Base-by-base conservation (phyloP, 2,797 vertebrate species). In the Periophthalmus magnuspinnatus region DNA sequence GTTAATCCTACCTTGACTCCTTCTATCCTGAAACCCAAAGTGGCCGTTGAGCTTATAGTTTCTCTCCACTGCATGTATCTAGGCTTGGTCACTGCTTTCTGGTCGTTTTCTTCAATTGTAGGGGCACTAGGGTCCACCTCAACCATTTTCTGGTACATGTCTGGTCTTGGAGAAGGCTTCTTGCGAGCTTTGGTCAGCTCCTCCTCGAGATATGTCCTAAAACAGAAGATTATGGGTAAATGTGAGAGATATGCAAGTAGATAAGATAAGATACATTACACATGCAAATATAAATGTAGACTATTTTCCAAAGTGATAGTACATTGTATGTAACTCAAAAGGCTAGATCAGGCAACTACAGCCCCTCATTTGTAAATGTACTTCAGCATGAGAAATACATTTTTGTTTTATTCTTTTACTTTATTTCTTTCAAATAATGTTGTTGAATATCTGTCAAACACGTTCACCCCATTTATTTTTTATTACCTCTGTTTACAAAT, bases 41-140 rank as follows among this genome's bases (percentile, higher is more conserved):
- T 98, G 76, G 96, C 94, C 0, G 97, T 99, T 0, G 98, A 99
- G 87, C 97, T 99, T 83, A 99, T 97, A 68, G 97, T 99, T 89
- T 99, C 98, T 4, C 97, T 94, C 98, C 98, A 99, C 87, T 99
- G 96, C 98, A 99, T 99, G 92, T 99, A 99, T 71, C 97, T 94
- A 0, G 98, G 98, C 86, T 99, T 99, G 82, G 97, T 98, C 78
- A 99, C 97, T 0, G 95, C 95, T 61, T 95, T 92, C 82, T 94
- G 92, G 28, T 92, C 82, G 0, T 93, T 92, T 70, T 99, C 97
- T 82, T 99, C 94, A 0, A 86, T 79, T 0, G 96, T 97, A 0
- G 98, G 96, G 0, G 98, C 97, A 0, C 83, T 70, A 0, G 96
- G 95, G 50, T 99, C 98, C 3, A 99, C 97, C 88, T 98, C 97